Conservation (phyloP, 2,888 invertebrate genomes). For the Thalpophila matura region DNA sequence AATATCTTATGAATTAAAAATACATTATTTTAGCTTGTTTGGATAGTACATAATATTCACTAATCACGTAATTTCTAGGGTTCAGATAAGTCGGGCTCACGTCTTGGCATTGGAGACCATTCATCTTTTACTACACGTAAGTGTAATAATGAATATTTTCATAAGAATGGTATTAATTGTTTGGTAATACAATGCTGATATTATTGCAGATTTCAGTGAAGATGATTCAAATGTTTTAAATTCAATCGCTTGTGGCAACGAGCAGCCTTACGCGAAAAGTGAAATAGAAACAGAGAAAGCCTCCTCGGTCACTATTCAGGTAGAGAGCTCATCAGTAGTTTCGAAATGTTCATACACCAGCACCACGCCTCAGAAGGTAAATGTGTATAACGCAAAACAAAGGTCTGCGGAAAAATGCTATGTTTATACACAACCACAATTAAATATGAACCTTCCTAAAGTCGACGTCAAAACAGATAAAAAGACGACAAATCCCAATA, state of each 20-base stretch:
- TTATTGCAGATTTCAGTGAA: conserved; percentile 74
- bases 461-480: conserved; percentile 69
- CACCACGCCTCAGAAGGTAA: conserved; percentile 56
- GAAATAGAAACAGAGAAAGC: conserved; percentile 65
- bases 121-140: conserved; percentile 80
- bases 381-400: conserved; percentile 69
- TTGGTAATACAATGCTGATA: conserved; percentile 18
- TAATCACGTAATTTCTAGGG: conserved; percentile 68
- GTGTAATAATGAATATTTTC: conserved; percentile 46
- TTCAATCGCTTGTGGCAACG: conserved; percentile 67
- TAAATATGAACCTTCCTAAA: conserved; percentile 78
- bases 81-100: conserved; percentile 78
- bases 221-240: conserved; percentile 69
- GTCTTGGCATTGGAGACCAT: conserved; percentile 84
- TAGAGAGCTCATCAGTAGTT: conserved; percentile 66
- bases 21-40: neutral
- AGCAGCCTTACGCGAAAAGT: conserved; percentile 62
- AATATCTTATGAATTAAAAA: neutral
- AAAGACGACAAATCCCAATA: conserved; percentile 66
- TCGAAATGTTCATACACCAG: conserved; percentile 72
- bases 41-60: neutral
- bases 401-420: conserved; percentile 79
- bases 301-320: conserved; percentile 69
- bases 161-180: conserved; percentile 3
- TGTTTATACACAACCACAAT: conserved; percentile 74